These are phyloP conservation scores for Malurus leucopterus DNA, from an alignment of 2,797 vertebrate species.

Conservation along the genomic window DNA sequence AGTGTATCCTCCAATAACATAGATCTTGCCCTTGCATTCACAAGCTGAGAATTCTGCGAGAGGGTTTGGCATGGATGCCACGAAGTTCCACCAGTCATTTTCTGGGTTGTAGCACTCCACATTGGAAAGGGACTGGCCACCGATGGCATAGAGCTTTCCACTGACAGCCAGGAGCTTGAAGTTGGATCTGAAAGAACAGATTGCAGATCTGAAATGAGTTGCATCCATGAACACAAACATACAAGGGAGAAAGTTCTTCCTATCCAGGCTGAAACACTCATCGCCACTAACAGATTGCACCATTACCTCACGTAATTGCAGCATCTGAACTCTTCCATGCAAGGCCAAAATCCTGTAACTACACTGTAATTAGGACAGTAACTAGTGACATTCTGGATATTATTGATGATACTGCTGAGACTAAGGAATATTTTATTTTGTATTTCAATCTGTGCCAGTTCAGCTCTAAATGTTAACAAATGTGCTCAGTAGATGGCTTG, in stretches of 20 bases:
- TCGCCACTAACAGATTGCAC: background rate
- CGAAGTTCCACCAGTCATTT: conserved; percentile 91
- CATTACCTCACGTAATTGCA: background rate
- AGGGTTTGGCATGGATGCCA: conserved; percentile 88
- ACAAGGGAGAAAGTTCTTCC: background rate
- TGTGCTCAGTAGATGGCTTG: fast-evolving
- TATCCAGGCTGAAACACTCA: background rate
- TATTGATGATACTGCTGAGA: background rate
- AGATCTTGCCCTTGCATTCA: conserved; percentile 91
- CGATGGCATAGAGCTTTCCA: conserved; percentile 89
- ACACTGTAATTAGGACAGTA: background rate
- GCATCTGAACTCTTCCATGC: background rate
- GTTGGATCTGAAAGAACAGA: conserved; percentile 83
- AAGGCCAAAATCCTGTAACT: background rate
- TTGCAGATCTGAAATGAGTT: background rate
- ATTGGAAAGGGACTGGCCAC: conserved; percentile 88
- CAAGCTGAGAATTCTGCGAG: conserved; percentile 94
- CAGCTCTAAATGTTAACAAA: background rate
- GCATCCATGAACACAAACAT: background rate
- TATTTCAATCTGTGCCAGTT: background rate
- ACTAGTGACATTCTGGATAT: background rate
- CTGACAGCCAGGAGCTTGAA: conserved; percentile 91
- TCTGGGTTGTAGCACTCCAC: conserved; percentile 93
- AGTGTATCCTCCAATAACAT: conserved; percentile 95
- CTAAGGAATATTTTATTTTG: background rate